Evolutionary conservation across 2,888 invertebrate species (phyloP), one percentile per base, ranked within the genome.

Genomic region (Azorinus chamasolen): DNA sequence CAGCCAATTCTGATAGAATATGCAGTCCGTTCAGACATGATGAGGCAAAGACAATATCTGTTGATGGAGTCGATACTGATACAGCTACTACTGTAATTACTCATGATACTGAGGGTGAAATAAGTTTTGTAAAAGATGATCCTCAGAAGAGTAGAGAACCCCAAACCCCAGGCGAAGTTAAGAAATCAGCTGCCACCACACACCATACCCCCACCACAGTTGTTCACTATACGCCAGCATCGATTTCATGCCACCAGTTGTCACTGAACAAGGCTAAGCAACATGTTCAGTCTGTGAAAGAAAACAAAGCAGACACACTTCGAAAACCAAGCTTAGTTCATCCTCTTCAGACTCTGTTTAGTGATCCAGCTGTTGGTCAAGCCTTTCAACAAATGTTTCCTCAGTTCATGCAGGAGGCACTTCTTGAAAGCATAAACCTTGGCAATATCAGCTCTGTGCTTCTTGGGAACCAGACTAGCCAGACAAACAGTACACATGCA

Each of bases 301-400:
- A 63, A 1, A 39, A 27, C 5, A 58, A 48, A 6, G 14, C 24
- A 20, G 71, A 71, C 18, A 27, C 45, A 16, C 18, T 39, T 32
- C n/a, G 22, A 2, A 70, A 71, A 20, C 59, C 50, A 16, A 59
- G 53, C 22, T 37, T 68, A 20, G 22, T 69, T 6, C 64, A 73
- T 66, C 77, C 80, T 25, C 39, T 80, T 3, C 70, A 73, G n/a
- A 74, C 76, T 32, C 66, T 76, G 32, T 59, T 80, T 4, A 77
- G 70, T 70, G 69, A 80, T 27, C 73, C 70, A 8, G 54, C 59
- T 10, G 69, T 76, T 39, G 69, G 66, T 45, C 72, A 76, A 24
- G 74, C 73, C 2, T 73, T 77, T 43, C 76, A 77, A 51, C 76
- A 80, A 27, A 77, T 80, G 80, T 80, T 80, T 70, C 80, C 80